Base-by-base conservation (phyloP, 1,140 invertebrate genomes). In the Cydia strobilella region DNA sequence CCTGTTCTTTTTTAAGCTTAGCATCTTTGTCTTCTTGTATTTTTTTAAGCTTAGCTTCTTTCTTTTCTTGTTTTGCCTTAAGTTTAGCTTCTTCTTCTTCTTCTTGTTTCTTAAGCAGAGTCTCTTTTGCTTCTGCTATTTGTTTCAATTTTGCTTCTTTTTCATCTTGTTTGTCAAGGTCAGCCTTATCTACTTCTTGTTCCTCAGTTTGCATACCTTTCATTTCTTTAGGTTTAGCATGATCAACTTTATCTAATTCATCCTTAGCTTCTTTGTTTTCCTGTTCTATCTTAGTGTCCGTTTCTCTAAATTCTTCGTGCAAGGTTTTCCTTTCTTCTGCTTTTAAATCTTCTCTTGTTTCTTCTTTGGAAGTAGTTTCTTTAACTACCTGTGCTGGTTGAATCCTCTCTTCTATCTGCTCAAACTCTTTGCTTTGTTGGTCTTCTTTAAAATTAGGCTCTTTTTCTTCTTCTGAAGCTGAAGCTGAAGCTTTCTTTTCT, bases 1-100 rank as follows among this genome's bases (percentile, higher is more conserved):
- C 27, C 25, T 66, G 63, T 3, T 31, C 25, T 66, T 54, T 59
- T 59, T 59, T 59, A 23, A 59, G 54, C 20, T 59, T 59, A 10
- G 54, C 54, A 6, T 59, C 54, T 59, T 42, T 76, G 15, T 75
- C 62, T 42, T 74, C 42, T 74, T 74, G 13, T 25, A 42, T 31
- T 18, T 69, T 69, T 69, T 69, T 35, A 3, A 69, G 63, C 18
- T 59, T 59, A 12, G 54, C 66, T 69, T 69, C 66, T 31, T 69
- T 69, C 13, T n/a, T 42, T 6, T 59, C 54, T 23, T 23, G 54
- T 23, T 59, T 59, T 18, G 54, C 54, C n/a, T 69, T 35, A 69
- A 35, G 27, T 39, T 25, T 23, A 63, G 48, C 20, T 39, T 20
- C 23, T 23, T 23, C 27, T 54, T 51, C 48, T 25, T 23, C 42